phyloP scores from a whole-genome alignment of 2,113 vertebrate species.

The Podarcis raffonei region DNA sequence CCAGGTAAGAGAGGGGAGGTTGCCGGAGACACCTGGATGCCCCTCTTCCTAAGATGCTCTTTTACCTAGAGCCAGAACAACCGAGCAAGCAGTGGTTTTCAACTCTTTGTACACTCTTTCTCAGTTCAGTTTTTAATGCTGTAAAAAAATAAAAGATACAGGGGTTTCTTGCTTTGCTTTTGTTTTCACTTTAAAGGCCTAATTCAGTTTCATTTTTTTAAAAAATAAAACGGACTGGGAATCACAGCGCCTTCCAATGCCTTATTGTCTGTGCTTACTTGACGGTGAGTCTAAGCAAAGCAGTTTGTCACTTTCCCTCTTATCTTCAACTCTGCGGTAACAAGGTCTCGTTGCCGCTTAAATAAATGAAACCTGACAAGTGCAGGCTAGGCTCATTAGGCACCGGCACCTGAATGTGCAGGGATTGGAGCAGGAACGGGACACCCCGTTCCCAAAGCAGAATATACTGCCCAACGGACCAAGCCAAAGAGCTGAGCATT shows the following conservation, averaged over 20 bases:
- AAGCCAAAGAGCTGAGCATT: background rate
- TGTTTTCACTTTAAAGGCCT: accelerated
- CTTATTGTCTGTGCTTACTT: slow-evolving; percentile 43
- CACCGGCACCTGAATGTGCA: background rate
- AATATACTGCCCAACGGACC: too few species aligned
- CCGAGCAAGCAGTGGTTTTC: accelerated
- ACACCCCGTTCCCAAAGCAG: background rate
- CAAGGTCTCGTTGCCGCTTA: accelerated
- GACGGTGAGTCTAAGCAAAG: background rate
- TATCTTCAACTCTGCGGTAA: accelerated
- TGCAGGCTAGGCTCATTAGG: background rate
- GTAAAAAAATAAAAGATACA: background rate
- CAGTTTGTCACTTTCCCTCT: accelerated
- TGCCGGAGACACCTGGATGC: accelerated
- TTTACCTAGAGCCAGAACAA: accelerated
- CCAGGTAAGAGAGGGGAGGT: too few species aligned
- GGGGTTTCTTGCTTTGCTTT: background rate
- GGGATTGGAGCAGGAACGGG: background rate
- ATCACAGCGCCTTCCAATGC: slow-evolving; percentile 35
- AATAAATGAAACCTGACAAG: accelerated
- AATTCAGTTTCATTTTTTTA: accelerated
- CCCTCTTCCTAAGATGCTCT: background rate
- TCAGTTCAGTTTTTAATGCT: background rate
- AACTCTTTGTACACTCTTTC: background rate
- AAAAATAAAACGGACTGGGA: accelerated